These are phyloP conservation scores for Tachystola acroxantha DNA, from an alignment of 2,888 invertebrate genomes.

Conservation along the genomic window DNA sequence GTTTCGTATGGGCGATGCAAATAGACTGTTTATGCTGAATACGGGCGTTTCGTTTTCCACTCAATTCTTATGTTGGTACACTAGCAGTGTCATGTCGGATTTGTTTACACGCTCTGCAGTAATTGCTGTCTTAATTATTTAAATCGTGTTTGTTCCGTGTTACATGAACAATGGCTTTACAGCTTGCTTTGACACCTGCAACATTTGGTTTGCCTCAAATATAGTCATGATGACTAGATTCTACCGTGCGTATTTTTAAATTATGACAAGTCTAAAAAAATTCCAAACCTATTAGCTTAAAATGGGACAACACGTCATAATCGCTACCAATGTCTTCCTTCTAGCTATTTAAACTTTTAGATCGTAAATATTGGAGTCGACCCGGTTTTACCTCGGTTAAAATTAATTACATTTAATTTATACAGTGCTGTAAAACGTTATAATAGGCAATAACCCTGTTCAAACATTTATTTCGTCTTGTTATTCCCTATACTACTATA, in stretches of 20 bases:
- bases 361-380: slow-evolving; percentile 1
- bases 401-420: slow-evolving; percentile 6
- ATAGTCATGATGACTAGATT: too few species aligned
- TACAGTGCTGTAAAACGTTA: slow-evolving; percentile 4
- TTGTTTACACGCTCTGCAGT: neutral
- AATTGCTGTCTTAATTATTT: slow-evolving; percentile 5
- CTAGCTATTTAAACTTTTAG: neutral
- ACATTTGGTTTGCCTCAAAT: too few species aligned
- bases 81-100: neutral
- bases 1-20: slow-evolving; percentile 10
- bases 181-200: too few species aligned
- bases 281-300: too few species aligned
- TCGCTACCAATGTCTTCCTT: too few species aligned
- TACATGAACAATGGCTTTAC: too few species aligned
- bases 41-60: neutral
- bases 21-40: slow-evolving; percentile 4
- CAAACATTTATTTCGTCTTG: slow-evolving; percentile 5
- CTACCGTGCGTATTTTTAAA: too few species aligned
- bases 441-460: slow-evolving; percentile 3
- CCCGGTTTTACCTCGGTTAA: neutral
- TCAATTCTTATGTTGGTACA: slow-evolving; percentile 4
- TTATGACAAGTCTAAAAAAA: too few species aligned
- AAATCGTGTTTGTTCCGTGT: neutral
- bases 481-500: neutral
- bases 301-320: too few species aligned